These are phyloP conservation scores for Drosophila atroscutellata DNA, from an alignment of 2,888 invertebrate species.

Conservation along the genomic window DNA sequence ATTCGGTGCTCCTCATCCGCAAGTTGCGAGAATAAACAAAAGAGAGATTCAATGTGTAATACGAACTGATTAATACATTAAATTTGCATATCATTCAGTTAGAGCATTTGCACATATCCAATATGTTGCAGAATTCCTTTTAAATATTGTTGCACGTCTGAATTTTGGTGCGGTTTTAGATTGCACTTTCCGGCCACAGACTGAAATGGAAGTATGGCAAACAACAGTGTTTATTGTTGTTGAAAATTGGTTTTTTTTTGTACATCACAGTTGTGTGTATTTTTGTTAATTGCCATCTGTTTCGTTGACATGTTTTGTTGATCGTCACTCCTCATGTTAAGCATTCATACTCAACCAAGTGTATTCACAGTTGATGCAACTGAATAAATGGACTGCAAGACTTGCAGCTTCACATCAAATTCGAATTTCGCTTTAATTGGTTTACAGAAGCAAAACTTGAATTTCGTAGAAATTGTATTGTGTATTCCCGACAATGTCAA, in stretches of 20 bases:
- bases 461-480: neutral
- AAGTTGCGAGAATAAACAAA: neutral
- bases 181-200: constrained; percentile 19
- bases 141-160: neutral
- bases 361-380: constrained; percentile 20
- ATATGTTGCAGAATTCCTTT: neutral
- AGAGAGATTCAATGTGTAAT: neutral
- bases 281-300: constrained; percentile 37
- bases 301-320: constrained; percentile 22
- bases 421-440: neutral
- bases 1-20: constrained; percentile 4
- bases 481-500: neutral
- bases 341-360: constrained; percentile 10
- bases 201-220: constrained; percentile 23
- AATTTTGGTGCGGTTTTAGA: constrained; percentile 17
- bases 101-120: neutral
- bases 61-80: too few species aligned
- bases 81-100: neutral
- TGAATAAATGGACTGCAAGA: constrained; percentile 1
- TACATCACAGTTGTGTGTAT: constrained; percentile 9
- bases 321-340: constrained; percentile 13
- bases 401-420: neutral
- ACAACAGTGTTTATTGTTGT: constrained; percentile 15
- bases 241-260: neutral
- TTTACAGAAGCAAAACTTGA: neutral